Percentiles rank a stretch among this genome's conserved stretches.
Conservation (phyloP, 2,888 invertebrate species). For the Nomada fabriciana region DNA sequence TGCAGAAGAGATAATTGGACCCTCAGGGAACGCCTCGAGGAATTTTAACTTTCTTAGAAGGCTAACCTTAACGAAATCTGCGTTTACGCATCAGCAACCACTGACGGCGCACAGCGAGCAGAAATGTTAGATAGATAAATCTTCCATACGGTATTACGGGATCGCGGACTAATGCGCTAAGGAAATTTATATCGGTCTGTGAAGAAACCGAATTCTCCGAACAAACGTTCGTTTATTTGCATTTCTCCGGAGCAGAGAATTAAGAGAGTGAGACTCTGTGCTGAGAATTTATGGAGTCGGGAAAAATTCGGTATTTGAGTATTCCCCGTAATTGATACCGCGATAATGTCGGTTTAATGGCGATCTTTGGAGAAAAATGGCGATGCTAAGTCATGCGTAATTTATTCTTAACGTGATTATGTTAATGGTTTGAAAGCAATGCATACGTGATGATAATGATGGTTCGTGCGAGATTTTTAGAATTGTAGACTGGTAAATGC, state of each 20-base stretch:
- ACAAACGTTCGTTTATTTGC: constrained; percentile 11
- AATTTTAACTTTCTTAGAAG: constrained; percentile 48
- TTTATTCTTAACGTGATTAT: too few species aligned
- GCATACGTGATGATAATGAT: too few species aligned
- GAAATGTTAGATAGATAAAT: constrained; percentile 56
- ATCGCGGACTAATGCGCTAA: constrained; percentile 41
- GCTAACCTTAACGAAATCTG: constrained; percentile 50
- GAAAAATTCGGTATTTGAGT: not conserved
- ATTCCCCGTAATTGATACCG: not conserved
- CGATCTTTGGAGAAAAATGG: too few species aligned
- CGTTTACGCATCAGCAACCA: constrained; percentile 58
- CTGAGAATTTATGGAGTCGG: not conserved
- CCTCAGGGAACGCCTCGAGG: constrained; percentile 62
- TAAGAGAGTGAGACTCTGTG: not conserved
- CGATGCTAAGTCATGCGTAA: too few species aligned
- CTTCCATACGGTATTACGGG: constrained; percentile 37
- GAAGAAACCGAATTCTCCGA: constrained; percentile 16
- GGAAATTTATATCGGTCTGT: constrained; percentile 35
- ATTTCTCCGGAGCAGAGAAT: not conserved
- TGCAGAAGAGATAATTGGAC: constrained; percentile 77
- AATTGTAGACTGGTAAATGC: too few species aligned
- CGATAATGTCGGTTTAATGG: too few species aligned
- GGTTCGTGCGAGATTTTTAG: too few species aligned
- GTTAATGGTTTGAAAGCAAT: too few species aligned
- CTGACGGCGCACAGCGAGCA: constrained; percentile 30